These are phyloP conservation scores for Actinia equina DNA, from an alignment of 64 coral and sea anemone genomes.

Conservation along the genomic window DNA sequence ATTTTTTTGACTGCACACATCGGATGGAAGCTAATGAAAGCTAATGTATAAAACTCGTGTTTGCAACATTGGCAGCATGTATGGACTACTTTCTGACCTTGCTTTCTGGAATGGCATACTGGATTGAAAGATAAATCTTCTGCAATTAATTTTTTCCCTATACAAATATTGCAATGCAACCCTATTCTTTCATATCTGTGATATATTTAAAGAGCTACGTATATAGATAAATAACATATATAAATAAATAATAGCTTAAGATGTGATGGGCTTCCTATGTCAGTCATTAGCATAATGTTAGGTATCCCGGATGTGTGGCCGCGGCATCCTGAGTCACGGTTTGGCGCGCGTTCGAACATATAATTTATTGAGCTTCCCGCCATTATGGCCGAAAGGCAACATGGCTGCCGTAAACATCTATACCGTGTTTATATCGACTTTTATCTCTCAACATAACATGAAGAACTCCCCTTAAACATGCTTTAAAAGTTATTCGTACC, in stretches of 20 bases:
- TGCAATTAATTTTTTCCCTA: too few species aligned
- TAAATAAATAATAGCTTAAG: neutral
- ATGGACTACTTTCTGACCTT: too few species aligned
- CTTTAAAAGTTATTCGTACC: neutral
- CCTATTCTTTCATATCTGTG: too few species aligned
- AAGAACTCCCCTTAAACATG: neutral
- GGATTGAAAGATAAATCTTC: too few species aligned
- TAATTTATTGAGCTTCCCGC: constrained; percentile 67
- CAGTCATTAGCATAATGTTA: neutral
- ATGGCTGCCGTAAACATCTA: constrained; percentile 41
- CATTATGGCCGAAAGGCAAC: constrained; percentile 80
- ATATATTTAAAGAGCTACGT: too few species aligned
- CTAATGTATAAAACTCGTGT: too few species aligned
- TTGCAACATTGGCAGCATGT: too few species aligned
- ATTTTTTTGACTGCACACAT: too few species aligned
- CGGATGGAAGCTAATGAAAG: too few species aligned
- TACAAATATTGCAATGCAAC: too few species aligned
- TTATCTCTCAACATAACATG: neutral
- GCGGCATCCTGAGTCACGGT: constrained; percentile 57
- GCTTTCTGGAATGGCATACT: too few species aligned
- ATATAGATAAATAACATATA: too few species aligned
- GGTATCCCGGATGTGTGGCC: constrained; percentile 75
- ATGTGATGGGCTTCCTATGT: neutral
- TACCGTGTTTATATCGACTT: neutral
- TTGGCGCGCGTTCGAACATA: constrained; percentile 95